Percentiles rank a stretch among this genome's conserved stretches.
These are phyloP conservation scores for Sarcophaga carnaria DNA, from an alignment of 2,888 invertebrate genomes.

Conservation along the genomic window DNA sequence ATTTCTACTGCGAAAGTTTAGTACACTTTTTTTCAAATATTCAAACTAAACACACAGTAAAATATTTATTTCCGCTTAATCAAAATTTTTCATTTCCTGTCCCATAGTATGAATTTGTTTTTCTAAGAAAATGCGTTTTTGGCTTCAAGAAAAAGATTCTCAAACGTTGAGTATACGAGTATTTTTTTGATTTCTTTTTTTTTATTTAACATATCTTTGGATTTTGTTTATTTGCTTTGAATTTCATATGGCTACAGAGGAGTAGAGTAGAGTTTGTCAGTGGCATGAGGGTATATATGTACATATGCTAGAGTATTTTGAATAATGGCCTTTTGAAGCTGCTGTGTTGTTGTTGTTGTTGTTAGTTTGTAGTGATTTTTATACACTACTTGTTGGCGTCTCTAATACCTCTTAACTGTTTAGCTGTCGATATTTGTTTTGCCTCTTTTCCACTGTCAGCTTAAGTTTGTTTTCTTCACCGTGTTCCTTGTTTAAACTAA, in stretches of 20 bases:
- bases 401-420: conserved; percentile 60
- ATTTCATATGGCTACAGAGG: not conserved
- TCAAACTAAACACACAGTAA: not conserved
- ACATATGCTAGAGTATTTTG: not conserved
- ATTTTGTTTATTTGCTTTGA: not conserved
- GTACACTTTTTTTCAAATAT: not conserved
- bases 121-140: conserved; percentile 45
- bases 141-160: conserved; percentile 46
- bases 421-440: conserved; percentile 53
- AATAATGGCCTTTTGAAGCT: not conserved
- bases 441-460: conserved; percentile 28
- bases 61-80: conserved; percentile 23
- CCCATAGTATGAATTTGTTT: conserved; percentile 43
- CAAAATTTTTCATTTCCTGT: conserved; percentile 37
- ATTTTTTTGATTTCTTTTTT: not conserved
- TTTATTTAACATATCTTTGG: conserved; percentile 37
- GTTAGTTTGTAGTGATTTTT: conserved; percentile 51
- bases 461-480: conserved; percentile 33
- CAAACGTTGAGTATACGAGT: conserved; percentile 32
- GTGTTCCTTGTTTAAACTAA: conserved; percentile 34
- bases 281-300: not conserved
- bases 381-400: conserved; percentile 66
- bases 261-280: conserved; percentile 33
- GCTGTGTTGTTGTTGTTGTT: not conserved
- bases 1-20: conserved; percentile 18